These are phyloP conservation scores for Patagioenas fasciata DNA, from an alignment of 2,113 vertebrate species.

Conservation along the genomic window DNA sequence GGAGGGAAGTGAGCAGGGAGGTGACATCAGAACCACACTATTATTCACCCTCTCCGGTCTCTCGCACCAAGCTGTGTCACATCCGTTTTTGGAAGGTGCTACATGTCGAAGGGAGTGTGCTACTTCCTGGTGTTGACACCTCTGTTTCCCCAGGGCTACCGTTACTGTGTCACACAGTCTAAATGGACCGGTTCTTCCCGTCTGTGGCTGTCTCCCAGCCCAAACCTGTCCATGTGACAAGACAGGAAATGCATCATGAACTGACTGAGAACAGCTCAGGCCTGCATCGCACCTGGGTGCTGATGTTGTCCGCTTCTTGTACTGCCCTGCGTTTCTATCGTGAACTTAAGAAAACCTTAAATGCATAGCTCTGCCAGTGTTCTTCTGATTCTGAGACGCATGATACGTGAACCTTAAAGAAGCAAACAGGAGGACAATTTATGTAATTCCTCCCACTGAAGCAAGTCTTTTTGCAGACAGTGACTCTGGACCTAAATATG, in stretches of 20 bases:
- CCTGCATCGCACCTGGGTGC: not conserved
- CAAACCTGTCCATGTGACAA: not conserved
- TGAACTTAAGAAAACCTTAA: not conserved
- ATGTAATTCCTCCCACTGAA: not conserved
- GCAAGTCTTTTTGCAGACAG: not conserved
- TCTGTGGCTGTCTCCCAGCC: not conserved
- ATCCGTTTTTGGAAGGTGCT: not conserved
- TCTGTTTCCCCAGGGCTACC: not conserved
- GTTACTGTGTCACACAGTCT: rapidly evolving
- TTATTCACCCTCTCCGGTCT: not conserved
- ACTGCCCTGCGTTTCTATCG: rapidly evolving
- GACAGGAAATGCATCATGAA: rapidly evolving
- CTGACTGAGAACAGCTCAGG: not conserved
- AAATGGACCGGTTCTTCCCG: not conserved
- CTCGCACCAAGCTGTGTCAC: rapidly evolving
- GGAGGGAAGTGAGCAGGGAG: no score
- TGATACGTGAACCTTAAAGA: not conserved
- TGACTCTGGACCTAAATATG: not conserved
- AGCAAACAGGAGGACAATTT: not conserved
- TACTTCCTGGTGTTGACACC: not conserved
- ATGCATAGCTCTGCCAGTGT: not conserved
- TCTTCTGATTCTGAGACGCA: not conserved
- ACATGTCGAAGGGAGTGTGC: rapidly evolving
- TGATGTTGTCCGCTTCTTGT: not conserved
- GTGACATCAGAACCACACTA: rapidly evolving